These are phyloP conservation scores for Nebria brevicollis DNA, from an alignment of 2,888 invertebrate genomes.

Conservation along the genomic window DNA sequence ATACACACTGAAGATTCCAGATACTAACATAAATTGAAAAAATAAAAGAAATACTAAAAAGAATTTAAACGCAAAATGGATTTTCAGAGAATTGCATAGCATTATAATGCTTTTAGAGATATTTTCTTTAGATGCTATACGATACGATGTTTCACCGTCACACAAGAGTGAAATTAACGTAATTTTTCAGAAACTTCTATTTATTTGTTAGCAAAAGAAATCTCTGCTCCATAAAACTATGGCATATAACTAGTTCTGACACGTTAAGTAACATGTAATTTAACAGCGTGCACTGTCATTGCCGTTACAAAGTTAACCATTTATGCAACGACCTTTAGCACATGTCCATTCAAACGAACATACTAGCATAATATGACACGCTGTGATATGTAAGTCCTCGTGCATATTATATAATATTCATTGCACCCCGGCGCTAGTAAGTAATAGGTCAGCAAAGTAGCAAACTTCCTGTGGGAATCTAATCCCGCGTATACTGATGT, in stretches of 20 bases:
- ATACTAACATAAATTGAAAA: too few relatives aligned
- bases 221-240: not conserved
- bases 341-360: not conserved
- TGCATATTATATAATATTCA: constrained; percentile 44
- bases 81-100: too few relatives aligned
- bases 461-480: constrained; percentile 41
- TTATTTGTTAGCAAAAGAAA: not conserved
- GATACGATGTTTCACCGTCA: not conserved
- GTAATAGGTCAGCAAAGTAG: constrained; percentile 43
- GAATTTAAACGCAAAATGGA: too few relatives aligned
- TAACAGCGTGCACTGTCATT: not conserved
- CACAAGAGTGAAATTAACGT: not conserved
- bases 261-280: not conserved
- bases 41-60: too few relatives aligned
- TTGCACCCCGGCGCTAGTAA: constrained; percentile 44
- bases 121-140: not conserved
- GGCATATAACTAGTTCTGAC: not conserved
- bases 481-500: constrained; percentile 26
- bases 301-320: not conserved
- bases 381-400: constrained; percentile 22
- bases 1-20: too few relatives aligned
- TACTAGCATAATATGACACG: not conserved
- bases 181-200: not conserved
- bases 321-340: not conserved
- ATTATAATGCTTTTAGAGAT: too few relatives aligned